phyloP scores from a whole-genome alignment of 2,797 vertebrate genomes.

The Pagetopsis macropterus region DNA sequence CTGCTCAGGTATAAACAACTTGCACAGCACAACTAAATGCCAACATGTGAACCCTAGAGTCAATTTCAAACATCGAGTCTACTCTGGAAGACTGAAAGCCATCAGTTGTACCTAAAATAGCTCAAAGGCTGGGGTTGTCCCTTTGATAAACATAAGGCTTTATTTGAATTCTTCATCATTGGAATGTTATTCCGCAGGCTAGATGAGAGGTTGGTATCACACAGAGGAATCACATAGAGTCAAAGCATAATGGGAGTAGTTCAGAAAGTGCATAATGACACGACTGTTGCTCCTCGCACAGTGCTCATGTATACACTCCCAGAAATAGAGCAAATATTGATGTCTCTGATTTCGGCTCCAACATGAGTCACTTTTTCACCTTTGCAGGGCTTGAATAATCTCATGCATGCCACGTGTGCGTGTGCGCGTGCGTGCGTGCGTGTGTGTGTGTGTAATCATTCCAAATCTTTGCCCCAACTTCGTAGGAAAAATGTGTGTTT shows the following conservation, averaged over 20 bases:
- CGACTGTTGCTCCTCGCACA: slow-evolving; percentile 62
- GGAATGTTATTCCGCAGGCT: slow-evolving; percentile 66
- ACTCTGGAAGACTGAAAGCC: slow-evolving; percentile 63
- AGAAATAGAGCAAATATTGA: slow-evolving; percentile 73
- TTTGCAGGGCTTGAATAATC: slow-evolving; percentile 33
- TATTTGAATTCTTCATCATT: slow-evolving; percentile 57
- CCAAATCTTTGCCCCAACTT: not conserved
- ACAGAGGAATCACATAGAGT: slow-evolving; percentile 45
- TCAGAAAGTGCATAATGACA: slow-evolving; percentile 69
- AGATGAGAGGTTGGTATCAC: slow-evolving; percentile 61
- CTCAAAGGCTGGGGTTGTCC: slow-evolving; percentile 60
- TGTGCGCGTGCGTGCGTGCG: not conserved
- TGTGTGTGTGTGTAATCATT: not conserved
- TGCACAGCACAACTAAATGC: slow-evolving; percentile 12
- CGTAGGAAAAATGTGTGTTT: not conserved
- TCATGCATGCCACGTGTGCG: not conserved
- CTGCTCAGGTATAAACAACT: slow-evolving; percentile 46
- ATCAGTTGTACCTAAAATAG: slow-evolving; percentile 71
- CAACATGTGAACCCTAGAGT: slow-evolving; percentile 32
- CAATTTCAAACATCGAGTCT: slow-evolving; percentile 30
- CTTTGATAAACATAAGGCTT: slow-evolving; percentile 64
- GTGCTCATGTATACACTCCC: slow-evolving; percentile 37
- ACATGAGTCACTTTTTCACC: slow-evolving; percentile 47
- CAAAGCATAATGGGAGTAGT: slow-evolving; percentile 70
- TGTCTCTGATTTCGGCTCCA: slow-evolving; percentile 51